These are phyloP conservation scores for Xenotilapia flavipinnis DNA, from an alignment of 2,113 vertebrate species.

Conservation along the genomic window DNA sequence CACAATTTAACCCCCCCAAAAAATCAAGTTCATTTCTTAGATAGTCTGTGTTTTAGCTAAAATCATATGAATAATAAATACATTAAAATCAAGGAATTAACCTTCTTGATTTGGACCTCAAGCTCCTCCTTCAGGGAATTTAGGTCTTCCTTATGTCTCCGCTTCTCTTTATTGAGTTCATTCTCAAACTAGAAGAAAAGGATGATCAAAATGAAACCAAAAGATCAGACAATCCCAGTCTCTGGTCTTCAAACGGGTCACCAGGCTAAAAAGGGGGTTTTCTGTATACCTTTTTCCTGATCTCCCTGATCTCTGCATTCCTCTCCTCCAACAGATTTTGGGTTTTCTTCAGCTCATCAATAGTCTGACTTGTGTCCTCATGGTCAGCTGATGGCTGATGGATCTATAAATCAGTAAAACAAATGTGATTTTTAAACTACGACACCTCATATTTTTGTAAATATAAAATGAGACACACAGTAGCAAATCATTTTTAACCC, in stretches of 20 bases:
- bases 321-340: neutral
- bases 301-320: neutral
- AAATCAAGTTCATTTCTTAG: neutral
- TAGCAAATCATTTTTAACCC: neutral
- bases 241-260: fast-evolving
- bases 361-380: neutral
- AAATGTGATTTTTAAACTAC: neutral
- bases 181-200: neutral
- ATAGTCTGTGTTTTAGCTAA: neutral
- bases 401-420: fast-evolving
- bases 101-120: neutral
- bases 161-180: fast-evolving
- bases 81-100: neutral
- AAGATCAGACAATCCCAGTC: fast-evolving
- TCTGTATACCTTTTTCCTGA: neutral
- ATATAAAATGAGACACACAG: neutral
- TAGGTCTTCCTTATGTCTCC: neutral
- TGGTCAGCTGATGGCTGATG: neutral
- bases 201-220: neutral
- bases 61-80: neutral
- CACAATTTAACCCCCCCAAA: neutral
- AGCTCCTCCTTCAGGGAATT: neutral
- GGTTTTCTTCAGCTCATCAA: neutral
- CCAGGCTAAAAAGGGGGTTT: neutral
- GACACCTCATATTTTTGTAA: fast-evolving